These are phyloP conservation scores for Vespertilio murinus DNA, from an alignment of 2,797 vertebrate species.

Conservation along the genomic window DNA sequence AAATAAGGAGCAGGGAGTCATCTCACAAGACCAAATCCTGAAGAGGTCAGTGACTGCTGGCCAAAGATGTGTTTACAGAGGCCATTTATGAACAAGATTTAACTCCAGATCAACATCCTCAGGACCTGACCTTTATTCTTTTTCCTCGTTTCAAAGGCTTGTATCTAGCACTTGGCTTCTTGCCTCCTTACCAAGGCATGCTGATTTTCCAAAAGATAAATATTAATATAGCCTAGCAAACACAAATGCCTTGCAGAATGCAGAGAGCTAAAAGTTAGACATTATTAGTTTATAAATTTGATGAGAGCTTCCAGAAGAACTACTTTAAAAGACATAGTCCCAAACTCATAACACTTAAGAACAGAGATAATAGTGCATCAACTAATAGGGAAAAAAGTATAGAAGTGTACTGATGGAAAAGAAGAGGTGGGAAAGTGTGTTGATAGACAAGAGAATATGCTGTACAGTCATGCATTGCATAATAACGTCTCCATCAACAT, in stretches of 20 bases:
- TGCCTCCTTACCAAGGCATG: neutral
- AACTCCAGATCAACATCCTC: conserved; percentile 57
- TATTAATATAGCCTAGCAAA: conserved; percentile 54
- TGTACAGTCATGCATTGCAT: neutral
- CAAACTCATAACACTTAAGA: neutral
- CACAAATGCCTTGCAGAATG: conserved; percentile 41
- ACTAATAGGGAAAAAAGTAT: neutral
- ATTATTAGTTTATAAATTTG: conserved; percentile 37
- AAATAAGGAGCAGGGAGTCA: neutral
- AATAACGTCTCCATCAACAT: neutral
- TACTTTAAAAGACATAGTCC: neutral
- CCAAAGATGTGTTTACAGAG: conserved; percentile 57
- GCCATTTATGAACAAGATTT: conserved; percentile 41
- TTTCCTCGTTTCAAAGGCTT: conserved; percentile 27
- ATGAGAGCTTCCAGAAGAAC: conserved; percentile 31
- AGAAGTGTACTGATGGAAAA: neutral
- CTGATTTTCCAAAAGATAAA: conserved; percentile 61
- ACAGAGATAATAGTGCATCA: neutral
- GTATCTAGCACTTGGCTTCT: neutral
- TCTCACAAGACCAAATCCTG: neutral
- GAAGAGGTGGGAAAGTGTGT: neutral
- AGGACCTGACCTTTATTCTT: conserved; percentile 55
- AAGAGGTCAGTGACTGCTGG: neutral
- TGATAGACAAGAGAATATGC: neutral
- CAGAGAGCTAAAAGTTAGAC: neutral